phyloP scores from a whole-genome alignment of 2,797 vertebrate species.

The Arrhamphus sclerolepis region DNA sequence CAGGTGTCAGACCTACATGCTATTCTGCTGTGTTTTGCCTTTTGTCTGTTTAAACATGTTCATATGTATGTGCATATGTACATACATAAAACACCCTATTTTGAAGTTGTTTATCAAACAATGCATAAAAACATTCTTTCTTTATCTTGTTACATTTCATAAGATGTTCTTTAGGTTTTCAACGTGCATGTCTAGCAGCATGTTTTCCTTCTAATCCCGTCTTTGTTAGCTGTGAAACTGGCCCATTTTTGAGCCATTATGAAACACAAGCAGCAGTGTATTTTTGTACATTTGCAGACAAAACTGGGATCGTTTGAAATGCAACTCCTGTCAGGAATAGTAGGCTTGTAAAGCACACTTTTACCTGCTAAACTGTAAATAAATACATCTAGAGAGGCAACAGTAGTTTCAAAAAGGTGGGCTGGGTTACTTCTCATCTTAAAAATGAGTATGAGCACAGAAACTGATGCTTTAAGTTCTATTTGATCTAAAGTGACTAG shows the following conservation, averaged over 20 bases:
- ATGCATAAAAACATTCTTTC: not conserved
- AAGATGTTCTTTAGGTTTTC: slow-evolving; percentile 44
- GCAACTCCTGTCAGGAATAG: slow-evolving; percentile 37
- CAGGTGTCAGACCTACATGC: too few species aligned
- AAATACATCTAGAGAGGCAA: not conserved
- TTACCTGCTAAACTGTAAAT: slow-evolving; percentile 36
- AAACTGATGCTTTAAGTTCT: not conserved
- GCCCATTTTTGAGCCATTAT: slow-evolving; percentile 52
- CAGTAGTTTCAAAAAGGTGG: not conserved
- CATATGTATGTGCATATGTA: too few species aligned
- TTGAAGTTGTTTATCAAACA: not conserved
- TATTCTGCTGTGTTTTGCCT: too few species aligned
- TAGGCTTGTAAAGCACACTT: slow-evolving; percentile 19
- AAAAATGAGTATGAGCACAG: not conserved
- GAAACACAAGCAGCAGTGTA: slow-evolving; percentile 53
- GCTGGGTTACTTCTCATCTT: not conserved
- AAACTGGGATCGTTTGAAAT: slow-evolving; percentile 41
- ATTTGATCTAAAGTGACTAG: slow-evolving; percentile 23
- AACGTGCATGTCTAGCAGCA: slow-evolving; percentile 24
- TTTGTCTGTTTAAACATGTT: too few species aligned
- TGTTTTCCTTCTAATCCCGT: slow-evolving; percentile 49
- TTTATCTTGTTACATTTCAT: slow-evolving; percentile 8
- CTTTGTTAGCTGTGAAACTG: slow-evolving; percentile 54
- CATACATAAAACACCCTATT: not conserved
- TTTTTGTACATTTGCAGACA: slow-evolving; percentile 53